Base-by-base conservation (phyloP, 2,888 invertebrate species). In the Boloria euphrosyne region DNA sequence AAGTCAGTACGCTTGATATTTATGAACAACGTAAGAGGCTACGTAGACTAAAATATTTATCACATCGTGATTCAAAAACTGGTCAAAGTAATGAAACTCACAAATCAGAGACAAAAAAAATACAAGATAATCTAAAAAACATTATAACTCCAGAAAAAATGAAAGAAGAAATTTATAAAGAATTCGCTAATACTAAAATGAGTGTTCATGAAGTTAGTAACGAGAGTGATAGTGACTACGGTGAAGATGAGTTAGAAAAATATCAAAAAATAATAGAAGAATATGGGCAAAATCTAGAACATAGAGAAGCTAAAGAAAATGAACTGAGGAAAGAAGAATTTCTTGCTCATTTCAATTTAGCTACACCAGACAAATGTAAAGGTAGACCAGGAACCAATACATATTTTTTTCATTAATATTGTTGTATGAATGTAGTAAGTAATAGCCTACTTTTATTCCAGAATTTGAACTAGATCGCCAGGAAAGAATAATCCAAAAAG, bases 281-380 rank as follows among this genome's bases (percentile, higher is more conserved):
- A 53, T 90, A 80, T 69, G 78, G 79, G 7, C 58, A 66, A 22
- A 18, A 13, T 22, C 10, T 44, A 10, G 50, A 50, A 6, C 52
- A 43, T 55, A 31, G 59, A 16, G 62, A 70, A 53, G 68, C 72
- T 88, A 65, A 90, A 88, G 67, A 73, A 17, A 92, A 93, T 71
- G 85, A 91, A 43, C 87, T 90, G 57, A 76, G 71, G 3, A 86
- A 96, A 79, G 80, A 93, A 16, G 86, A 93, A 16, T 95, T 95
- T 80, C 87, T 96, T 62, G 91, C 94, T 31, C 88, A 93, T 73
- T 94, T 95, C 71, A 93, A 92, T 59, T 83, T 96, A 67, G 94
- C 94, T 7, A 94, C 95, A n/a, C 90, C 92, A 64, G 86, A 88
- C 59, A 87, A 82, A 70, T 94, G 87, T 75, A 94, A 94, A 87